Conservation (phyloP, 2,888 invertebrate species). For the Perithous albicinctus region DNA sequence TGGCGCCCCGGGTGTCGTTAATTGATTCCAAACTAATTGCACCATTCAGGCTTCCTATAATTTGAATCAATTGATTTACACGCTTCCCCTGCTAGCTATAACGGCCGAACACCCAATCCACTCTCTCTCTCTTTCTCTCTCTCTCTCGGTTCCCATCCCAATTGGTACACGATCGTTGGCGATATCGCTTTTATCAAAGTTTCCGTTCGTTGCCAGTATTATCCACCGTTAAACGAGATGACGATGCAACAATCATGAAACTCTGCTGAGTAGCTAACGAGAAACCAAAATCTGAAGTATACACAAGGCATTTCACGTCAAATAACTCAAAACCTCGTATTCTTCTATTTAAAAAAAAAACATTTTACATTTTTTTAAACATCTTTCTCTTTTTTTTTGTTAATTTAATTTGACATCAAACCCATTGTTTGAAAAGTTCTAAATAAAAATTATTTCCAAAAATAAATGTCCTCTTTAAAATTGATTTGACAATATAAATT, state of each 20-base stretch:
- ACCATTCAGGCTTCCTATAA: slow-evolving; percentile 76
- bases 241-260: slow-evolving; percentile 41
- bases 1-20: slow-evolving; percentile 72
- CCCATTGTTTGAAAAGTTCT: no score
- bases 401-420: no score
- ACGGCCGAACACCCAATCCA: slow-evolving; percentile 65
- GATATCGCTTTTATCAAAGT: slow-evolving; percentile 58
- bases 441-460: no score
- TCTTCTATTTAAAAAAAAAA: background rate
- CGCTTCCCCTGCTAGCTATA: slow-evolving; percentile 67
- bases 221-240: slow-evolving; percentile 24
- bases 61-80: slow-evolving; percentile 81
- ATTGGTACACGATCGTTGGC: slow-evolving; percentile 59
- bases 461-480: no score
- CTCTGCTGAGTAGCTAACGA: background rate
- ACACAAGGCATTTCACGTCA: background rate
- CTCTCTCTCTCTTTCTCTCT: slow-evolving; percentile 4
- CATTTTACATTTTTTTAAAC: no score
- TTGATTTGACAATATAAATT: no score
- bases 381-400: no score
- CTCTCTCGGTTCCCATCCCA: slow-evolving; percentile 65
- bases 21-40: slow-evolving; percentile 82
- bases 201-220: slow-evolving; percentile 15
- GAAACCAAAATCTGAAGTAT: background rate
- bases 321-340: background rate